Base-by-base conservation (phyloP, 2,113 vertebrate genomes). In the Trichomycterus rosablanca region DNA sequence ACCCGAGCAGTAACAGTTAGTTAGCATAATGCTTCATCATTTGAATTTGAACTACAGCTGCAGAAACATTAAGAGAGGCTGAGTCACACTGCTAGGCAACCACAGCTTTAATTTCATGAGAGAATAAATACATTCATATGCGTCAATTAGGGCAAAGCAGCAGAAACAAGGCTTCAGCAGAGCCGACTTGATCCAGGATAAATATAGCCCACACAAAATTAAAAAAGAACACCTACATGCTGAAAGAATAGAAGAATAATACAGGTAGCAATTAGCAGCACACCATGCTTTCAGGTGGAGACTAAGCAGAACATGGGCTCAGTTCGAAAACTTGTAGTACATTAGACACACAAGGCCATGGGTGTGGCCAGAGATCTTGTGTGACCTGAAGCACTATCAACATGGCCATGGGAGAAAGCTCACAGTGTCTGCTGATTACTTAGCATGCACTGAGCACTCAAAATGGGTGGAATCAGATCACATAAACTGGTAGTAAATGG, bases 221-320 rank as follows among this genome's bases (percentile, higher is more conserved):
- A n/a, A n/a, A n/a, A n/a, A n/a, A n/a, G n/a, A n/a, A n/a, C n/a
- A n/a, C n/a, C n/a, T n/a, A 1, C 4, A 16, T 6, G 22, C 2
- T 26, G 18, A 30, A 50, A 43, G 14, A 53, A 46, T 37, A 37
- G 32, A 19, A 59, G n/a, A 48, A 48, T 54, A 54, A 59, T 37
- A 44, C 46, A 53, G 51, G 35, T 37, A 30, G 43, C 43, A 56
- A 50, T 66, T 45, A 61, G 26, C 62, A 61, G 35, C 34, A 9
- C 30, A 15, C 30, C 12, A 5, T 40, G 55, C 8, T 35, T 18
- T 28, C 28, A n/a, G n/a, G n/a, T n/a, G n/a, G n/a, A n/a, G n/a
- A n/a, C n/a, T n/a, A n/a, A n/a, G n/a, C n/a, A n/a, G n/a, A n/a
- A n/a, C n/a, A n/a, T n/a, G n/a, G n/a, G n/a, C n/a, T n/a, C n/a